Percentiles rank a stretch among this genome's conserved stretches.
These are phyloP conservation scores for Lasius fuliginosus DNA, from an alignment of 2,888 invertebrate genomes.

Conservation along the genomic window DNA sequence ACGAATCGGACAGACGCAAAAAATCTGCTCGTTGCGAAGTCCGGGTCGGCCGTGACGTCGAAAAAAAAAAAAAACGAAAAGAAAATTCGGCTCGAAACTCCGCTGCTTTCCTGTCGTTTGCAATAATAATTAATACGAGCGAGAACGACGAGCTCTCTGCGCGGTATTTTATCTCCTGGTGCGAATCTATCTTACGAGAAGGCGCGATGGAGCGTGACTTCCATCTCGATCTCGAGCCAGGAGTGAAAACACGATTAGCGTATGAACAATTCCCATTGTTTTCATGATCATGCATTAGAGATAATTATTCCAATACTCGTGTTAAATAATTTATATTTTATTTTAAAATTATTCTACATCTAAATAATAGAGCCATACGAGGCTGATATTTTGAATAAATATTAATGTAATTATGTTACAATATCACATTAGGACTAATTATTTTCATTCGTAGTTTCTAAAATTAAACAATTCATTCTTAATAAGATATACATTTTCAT, in stretches of 20 bases:
- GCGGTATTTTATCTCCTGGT: conserved; percentile 9
- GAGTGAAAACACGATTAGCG: conserved; percentile 45
- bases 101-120: conserved; percentile 19
- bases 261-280: conserved; percentile 38
- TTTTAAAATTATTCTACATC: neutral
- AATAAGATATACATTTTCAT: neutral
- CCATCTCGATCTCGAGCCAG: conserved; percentile 40
- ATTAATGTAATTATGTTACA: neutral
- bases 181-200: conserved; percentile 17
- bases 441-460: neutral
- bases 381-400: neutral
- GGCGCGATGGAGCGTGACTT: conserved; percentile 41
- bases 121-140: conserved; percentile 40
- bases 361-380: neutral
- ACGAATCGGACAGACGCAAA: neutral
- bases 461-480: neutral
- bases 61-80: conserved; percentile 8
- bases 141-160: conserved; percentile 31
- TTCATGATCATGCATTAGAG: neutral
- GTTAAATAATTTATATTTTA: neutral
- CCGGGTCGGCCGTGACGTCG: conserved; percentile 47
- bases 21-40: conserved; percentile 17
- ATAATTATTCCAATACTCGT: neutral
- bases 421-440: neutral
- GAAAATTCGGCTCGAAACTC: neutral